Base-by-base conservation (phyloP, 2,113 vertebrate genomes). In the Rhodinocichla rosea region DNA sequence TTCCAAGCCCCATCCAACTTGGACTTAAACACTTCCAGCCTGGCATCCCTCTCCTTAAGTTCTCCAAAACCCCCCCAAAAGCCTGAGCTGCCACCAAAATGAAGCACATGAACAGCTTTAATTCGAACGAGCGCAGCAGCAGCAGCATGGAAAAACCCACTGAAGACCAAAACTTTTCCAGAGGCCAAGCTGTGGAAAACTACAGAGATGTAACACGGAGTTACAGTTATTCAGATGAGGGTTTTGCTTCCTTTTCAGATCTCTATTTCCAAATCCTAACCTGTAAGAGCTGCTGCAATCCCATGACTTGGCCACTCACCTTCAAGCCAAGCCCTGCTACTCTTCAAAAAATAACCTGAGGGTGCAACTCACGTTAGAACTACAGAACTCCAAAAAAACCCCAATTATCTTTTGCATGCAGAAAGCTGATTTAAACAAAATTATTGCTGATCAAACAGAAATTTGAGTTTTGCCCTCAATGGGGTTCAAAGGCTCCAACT, bases 101-200 rank as follows among this genome's bases (percentile, higher is more conserved):
- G 13, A 62, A 50, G 26, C 7, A 5, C 7, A 3, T 8, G 42
- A 91, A 45, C 16, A 59, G 47, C n/a, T 93, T 65, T 82, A 65
- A n/a, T 32, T 77, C 13, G 9, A 71, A 40, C 0, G 1, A 95
- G 63, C 0, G 0, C 7, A 69, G 42, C 7, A 62, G 30, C 8
- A 13, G 57, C 47, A 89, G 67, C 53, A 71, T 60, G 79, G 88
- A 96, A 97, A 97, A 96, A 69, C 4, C 78, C 86, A 94, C 39
- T 15, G 37, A 55, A 63, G 30, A 92, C 45, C 44, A 83, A 81
- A 96, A 69, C 60, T 27, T 83, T 93, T 95, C 92, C 92, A 83
- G 55, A 64, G 26, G 18, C 20, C 24, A 52, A 91, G 68, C 52
- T 92, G n/a, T 92, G 94, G 93, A 96, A 95, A 94, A 92, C 65